Evolutionary conservation across 2,797 vertebrate genomes (phyloP), one percentile per base, ranked within the genome.

Genomic region (Ceryle rudis): DNA sequence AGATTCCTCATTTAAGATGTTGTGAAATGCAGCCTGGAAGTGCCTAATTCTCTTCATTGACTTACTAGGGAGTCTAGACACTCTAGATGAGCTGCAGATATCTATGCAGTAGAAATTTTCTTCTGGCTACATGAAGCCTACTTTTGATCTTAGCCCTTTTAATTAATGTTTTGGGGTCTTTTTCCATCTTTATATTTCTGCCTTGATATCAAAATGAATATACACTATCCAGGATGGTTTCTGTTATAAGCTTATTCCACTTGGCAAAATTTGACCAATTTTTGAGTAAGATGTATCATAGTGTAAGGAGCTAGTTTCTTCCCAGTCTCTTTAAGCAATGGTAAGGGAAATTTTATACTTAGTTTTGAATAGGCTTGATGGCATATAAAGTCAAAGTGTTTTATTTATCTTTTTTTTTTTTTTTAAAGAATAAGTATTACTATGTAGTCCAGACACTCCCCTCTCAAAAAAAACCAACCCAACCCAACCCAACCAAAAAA

Each of bases 31-130:
- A 86, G 29, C 26, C 29, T 95, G 58, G 44, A 88, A 81, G 14
- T 83, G 23, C 23, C 64, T 86, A 61, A 64, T 93, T 78, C 81
- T 94, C 20, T 83, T 88, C 42, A 39, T 18, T 91, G 75, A 49
- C 51, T 90, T 80, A 31, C 41, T 39, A n/a, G 21, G 23, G 14
- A 83, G 44, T 62, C 54, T 78, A 72, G 51, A 58, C 65, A 37
- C 6, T 69, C 29, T 13, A 61, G 86, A 75, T 58, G 33, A 71
- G 19, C 22, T 81, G 18, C 39, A 89, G 67, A 66, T 74, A 60
- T 14, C 12, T 83, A 26, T 37, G 8, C 25, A 16, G 9, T 26
- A 73, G 44, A 82, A 3, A 14, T 58, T 60, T 91, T 19, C 29
- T 84, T 91, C 70, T 85, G 66, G 31, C 6, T 14, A 21, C 1